Evolutionary conservation across 2,888 invertebrate genomes (phyloP).

Genomic region (Globia sparganii): DNA sequence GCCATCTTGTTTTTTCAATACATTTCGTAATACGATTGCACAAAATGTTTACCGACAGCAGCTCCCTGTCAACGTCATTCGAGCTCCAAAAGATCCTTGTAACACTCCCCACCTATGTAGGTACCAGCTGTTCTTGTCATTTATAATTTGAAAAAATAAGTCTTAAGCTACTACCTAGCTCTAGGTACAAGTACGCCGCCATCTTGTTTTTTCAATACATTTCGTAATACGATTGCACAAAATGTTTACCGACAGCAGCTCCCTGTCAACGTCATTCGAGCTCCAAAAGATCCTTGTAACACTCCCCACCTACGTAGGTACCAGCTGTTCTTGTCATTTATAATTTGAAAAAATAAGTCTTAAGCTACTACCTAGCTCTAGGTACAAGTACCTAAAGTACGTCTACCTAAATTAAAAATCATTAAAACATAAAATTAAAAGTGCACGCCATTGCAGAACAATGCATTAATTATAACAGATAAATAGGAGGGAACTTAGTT

Average conservation of each 20-base stretch:
- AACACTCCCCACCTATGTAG: not conserved
- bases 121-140: not conserved
- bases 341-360: not conserved
- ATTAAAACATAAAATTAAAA: slow-evolving; percentile 39
- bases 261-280: not conserved
- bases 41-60: not conserved
- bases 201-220: not conserved
- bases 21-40: not conserved
- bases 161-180: not conserved
- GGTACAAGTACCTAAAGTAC: not conserved
- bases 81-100: not conserved
- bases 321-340: not conserved
- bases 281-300: not conserved
- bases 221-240: not conserved
- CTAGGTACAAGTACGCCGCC: too few species aligned
- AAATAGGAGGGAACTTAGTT: slow-evolving; percentile 72
- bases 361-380: not conserved
- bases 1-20: too few species aligned
- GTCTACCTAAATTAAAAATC: not conserved
- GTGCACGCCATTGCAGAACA: slow-evolving; percentile 54
- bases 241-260: not conserved
- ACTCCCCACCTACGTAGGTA: not conserved
- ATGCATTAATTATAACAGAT: slow-evolving; percentile 68
- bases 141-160: not conserved
- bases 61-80: not conserved